Percentiles rank a stretch among this genome's conserved stretches.
These are phyloP conservation scores for Microtus californicus DNA, from an alignment of 2,797 vertebrate species.

Conservation along the genomic window DNA sequence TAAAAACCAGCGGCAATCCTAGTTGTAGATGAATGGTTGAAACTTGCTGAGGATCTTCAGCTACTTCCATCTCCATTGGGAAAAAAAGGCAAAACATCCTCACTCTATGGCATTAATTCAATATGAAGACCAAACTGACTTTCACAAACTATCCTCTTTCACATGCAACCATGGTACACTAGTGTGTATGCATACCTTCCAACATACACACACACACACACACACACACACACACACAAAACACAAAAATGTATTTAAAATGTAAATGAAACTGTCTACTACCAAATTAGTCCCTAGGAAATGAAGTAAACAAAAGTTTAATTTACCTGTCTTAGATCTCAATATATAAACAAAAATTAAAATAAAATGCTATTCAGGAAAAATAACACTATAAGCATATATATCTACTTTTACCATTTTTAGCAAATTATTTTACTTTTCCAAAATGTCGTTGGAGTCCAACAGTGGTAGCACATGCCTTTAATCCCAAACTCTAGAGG, in stretches of 20 bases:
- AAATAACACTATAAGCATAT: not conserved
- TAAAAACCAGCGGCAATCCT: conserved; percentile 93
- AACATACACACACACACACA: not conserved
- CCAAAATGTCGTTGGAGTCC: not conserved
- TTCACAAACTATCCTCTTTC: not conserved
- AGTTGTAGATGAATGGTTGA: conserved; percentile 91
- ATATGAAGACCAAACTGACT: not conserved
- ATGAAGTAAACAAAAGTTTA: not conserved
- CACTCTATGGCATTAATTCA: not conserved
- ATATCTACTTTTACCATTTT: not conserved
- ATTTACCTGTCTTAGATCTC: not conserved
- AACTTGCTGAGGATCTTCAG: conserved; percentile 91
- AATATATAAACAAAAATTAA: not conserved
- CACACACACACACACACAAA: not conserved
- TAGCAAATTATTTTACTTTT: not conserved
- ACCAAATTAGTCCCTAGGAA: not conserved
- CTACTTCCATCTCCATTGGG: conserved; percentile 90
- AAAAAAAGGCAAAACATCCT: conserved; percentile 54
- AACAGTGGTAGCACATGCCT: not conserved
- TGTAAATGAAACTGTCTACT: not conserved
- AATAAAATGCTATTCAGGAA: not conserved
- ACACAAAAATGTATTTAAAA: not conserved
- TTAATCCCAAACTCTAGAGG: too few species aligned
- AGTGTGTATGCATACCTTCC: not conserved
- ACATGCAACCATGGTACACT: not conserved